Conservation (phyloP, 1,140 invertebrate genomes). For the Zaprionus nigranus region DNA sequence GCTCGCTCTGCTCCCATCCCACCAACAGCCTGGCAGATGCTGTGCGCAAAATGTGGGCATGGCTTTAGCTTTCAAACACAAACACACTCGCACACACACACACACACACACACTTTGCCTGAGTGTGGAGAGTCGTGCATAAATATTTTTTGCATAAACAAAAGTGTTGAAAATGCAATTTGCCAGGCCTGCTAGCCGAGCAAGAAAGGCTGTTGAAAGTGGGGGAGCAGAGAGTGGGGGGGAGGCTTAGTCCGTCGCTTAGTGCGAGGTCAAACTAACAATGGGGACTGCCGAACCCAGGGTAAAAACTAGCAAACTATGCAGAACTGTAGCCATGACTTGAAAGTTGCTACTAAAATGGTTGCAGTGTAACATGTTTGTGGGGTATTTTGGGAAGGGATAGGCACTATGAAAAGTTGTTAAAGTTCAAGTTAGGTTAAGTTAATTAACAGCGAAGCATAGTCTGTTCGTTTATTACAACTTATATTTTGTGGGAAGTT, state of each 20-base stretch:
- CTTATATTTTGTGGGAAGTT: too few relatives aligned
- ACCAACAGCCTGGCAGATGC: conserved; percentile 17
- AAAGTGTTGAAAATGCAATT: conserved; percentile 82
- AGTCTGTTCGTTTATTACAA: too few relatives aligned
- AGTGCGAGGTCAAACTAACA: conserved; percentile 72
- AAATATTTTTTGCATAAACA: conserved; percentile 78
- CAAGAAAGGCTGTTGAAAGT: not conserved
- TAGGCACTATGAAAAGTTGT: not conserved
- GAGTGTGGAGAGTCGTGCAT: conserved; percentile 37
- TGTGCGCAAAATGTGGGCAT: conserved; percentile 33
- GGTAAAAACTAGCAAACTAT: conserved; percentile 5
- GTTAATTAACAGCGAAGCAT: too few relatives aligned
- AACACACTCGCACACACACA: conserved; percentile 30
- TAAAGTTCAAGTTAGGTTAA: not conserved
- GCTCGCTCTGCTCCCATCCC: not conserved
- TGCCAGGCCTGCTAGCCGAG: conserved; percentile 34
- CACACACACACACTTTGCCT: conserved; percentile 4
- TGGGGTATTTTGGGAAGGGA: not conserved
- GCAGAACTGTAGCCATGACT: not conserved
- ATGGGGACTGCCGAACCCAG: conserved; percentile 9
- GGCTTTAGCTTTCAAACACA: conserved; percentile 53
- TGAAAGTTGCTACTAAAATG: not conserved
- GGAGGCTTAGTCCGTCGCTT: conserved; percentile 36
- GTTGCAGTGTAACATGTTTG: not conserved
- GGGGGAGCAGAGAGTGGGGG: not conserved